Conservation (phyloP, 2,113 vertebrate species). For the Oreochromis aureus region DNA sequence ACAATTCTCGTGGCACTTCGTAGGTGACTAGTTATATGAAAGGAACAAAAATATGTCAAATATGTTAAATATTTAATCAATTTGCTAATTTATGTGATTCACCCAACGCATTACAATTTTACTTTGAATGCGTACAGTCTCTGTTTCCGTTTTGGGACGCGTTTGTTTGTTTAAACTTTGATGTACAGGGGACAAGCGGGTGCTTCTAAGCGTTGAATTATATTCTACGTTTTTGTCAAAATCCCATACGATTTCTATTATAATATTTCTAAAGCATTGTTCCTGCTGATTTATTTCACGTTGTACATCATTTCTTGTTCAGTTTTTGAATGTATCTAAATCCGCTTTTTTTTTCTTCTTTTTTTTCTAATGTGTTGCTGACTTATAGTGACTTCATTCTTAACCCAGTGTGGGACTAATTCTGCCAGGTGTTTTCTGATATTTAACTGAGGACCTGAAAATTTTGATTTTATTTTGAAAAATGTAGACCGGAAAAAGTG, state of each 20-base stretch:
- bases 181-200: not conserved
- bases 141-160: not conserved
- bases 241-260: not conserved
- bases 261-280: not conserved
- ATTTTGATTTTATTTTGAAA: constrained; percentile 16
- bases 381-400: not conserved
- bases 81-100: not conserved
- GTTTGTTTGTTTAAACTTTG: not conserved
- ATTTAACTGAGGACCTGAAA: not conserved
- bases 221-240: not conserved
- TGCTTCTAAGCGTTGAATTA: not conserved
- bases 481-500: not conserved
- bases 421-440: not conserved
- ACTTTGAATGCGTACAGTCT: not conserved
- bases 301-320: not conserved
- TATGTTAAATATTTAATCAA: not conserved
- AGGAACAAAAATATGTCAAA: not conserved
- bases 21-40: not conserved
- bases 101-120: not conserved
- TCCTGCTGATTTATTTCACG: not conserved
- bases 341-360: not conserved
- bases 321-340: not conserved
- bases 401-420: not conserved
- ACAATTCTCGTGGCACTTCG: not conserved
- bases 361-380: not conserved